Conservation (phyloP, 2,888 invertebrate genomes). For the Cyclophora albipunctata region DNA sequence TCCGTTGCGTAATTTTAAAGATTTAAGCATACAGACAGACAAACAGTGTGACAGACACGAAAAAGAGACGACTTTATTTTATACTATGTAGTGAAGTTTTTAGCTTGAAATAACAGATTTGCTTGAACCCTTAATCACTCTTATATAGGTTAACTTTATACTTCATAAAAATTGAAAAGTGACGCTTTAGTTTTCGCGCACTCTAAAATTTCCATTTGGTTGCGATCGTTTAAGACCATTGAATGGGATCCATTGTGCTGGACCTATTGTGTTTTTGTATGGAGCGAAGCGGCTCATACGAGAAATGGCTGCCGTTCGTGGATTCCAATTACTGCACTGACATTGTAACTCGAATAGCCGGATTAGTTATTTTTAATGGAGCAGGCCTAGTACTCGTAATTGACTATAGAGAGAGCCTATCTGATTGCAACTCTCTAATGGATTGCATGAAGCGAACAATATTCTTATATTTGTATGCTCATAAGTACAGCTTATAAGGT, state of each 20-base stretch:
- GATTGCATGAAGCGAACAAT: background rate
- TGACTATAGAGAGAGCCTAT: no score
- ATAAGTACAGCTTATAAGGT: no score
- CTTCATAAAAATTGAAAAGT: constrained; percentile 19
- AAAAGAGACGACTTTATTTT: no score
- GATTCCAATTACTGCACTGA: constrained; percentile 58
- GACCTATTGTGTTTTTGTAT: constrained; percentile 66
- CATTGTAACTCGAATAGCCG: constrained; percentile 44
- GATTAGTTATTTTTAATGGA: constrained; percentile 43
- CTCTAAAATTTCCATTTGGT: constrained; percentile 67
- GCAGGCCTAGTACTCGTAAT: background rate
- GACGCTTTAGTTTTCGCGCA: constrained; percentile 43
- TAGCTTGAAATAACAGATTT: no score
- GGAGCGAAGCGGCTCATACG: constrained; percentile 55
- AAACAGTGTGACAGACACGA: no score
- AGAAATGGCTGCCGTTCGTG: constrained; percentile 40
- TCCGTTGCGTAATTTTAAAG: no score
- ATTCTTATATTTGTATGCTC: background rate
- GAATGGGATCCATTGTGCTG: constrained; percentile 55
- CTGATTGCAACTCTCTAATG: background rate
- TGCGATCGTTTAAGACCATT: constrained; percentile 59
- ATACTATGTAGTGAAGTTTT: no score
- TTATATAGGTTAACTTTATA: no score
- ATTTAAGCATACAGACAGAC: no score
- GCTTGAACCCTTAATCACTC: no score